phyloP scores from a whole-genome alignment of 92 coral and sea anemone species.

The Phenganax marumi region DNA sequence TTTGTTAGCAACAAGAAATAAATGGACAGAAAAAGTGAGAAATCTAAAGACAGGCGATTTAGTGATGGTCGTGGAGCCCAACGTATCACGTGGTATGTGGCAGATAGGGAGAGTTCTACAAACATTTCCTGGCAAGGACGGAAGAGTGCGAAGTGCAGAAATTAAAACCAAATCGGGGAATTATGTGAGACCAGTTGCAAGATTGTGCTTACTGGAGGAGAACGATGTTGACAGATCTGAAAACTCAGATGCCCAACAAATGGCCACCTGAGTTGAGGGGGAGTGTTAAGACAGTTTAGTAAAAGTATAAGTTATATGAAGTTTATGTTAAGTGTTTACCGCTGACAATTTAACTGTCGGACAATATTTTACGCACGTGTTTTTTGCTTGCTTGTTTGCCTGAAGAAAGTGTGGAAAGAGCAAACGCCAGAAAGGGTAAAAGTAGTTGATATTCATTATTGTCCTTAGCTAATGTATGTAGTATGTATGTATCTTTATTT shows the following conservation, averaged over 20 bases:
- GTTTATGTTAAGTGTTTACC: too few relatives aligned
- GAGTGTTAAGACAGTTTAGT: slow-evolving; percentile 10
- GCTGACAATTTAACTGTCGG: too few relatives aligned
- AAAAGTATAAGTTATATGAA: too few relatives aligned
- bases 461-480: too few relatives aligned
- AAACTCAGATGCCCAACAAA: slow-evolving; percentile 11
- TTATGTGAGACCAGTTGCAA: slow-evolving; percentile 46
- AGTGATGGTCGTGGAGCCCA: slow-evolving; percentile 41
- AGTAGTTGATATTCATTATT: too few relatives aligned
- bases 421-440: too few relatives aligned
- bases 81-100: slow-evolving; percentile 37
- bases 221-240: slow-evolving; percentile 2
- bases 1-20: slow-evolving; percentile 7
- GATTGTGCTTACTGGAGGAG: slow-evolving; percentile 15
- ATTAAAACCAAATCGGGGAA: slow-evolving; percentile 51
- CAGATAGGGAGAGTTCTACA: slow-evolving; percentile 6
- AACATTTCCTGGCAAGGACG: slow-evolving; percentile 43
- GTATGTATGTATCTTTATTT: too few relatives aligned
- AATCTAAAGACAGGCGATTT: slow-evolving; percentile 33
- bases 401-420: too few relatives aligned
- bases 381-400: too few relatives aligned
- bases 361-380: too few relatives aligned
- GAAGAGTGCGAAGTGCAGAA: slow-evolving; percentile 49
- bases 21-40: slow-evolving; percentile 30
- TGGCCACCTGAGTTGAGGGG: slow-evolving; percentile 16